phyloP scores from a whole-genome alignment of 2,797 vertebrate species.

The Melanotaenia maccullochi region DNA sequence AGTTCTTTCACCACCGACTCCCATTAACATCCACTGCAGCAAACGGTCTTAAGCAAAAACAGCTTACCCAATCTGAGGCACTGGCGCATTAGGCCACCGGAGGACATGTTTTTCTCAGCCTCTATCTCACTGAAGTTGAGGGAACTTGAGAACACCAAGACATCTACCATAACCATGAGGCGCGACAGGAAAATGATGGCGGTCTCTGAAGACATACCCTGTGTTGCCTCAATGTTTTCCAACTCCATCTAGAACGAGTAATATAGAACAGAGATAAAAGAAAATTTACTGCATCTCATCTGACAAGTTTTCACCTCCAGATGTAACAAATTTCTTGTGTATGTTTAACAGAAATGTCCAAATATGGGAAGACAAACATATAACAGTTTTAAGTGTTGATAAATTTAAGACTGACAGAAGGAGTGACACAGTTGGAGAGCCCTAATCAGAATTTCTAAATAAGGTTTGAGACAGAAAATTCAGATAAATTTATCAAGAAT shows the following conservation, averaged over 20 bases:
- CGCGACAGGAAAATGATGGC: constrained; percentile 96
- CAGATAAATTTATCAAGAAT: constrained; percentile 4
- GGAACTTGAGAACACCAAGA: constrained; percentile 96
- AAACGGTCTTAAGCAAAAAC: constrained; percentile 6
- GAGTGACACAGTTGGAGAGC: background rate
- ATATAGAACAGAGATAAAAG: constrained; percentile 8
- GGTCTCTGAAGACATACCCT: constrained; percentile 97
- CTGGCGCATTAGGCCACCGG: constrained; percentile 97
- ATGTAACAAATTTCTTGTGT: background rate
- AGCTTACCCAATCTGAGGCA: constrained; percentile 91
- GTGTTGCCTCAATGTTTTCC: constrained; percentile 95
- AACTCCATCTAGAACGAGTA: constrained; percentile 87
- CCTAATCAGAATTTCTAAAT: background rate
- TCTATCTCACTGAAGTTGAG: constrained; percentile 99
- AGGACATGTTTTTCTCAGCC: constrained; percentile 99
- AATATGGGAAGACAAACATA: background rate
- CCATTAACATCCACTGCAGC: constrained; percentile 13
- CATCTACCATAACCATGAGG: constrained; percentile 98
- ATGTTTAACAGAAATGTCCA: constrained; percentile 6
- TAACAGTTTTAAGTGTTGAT: background rate
- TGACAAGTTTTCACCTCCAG: background rate
- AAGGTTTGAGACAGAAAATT: background rate
- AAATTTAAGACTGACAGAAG: constrained; percentile 1
- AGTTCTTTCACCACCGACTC: constrained; percentile 23
- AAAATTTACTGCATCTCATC: background rate